Conservation (phyloP, 2,797 vertebrate species). For the Hafferia zeledoni region DNA sequence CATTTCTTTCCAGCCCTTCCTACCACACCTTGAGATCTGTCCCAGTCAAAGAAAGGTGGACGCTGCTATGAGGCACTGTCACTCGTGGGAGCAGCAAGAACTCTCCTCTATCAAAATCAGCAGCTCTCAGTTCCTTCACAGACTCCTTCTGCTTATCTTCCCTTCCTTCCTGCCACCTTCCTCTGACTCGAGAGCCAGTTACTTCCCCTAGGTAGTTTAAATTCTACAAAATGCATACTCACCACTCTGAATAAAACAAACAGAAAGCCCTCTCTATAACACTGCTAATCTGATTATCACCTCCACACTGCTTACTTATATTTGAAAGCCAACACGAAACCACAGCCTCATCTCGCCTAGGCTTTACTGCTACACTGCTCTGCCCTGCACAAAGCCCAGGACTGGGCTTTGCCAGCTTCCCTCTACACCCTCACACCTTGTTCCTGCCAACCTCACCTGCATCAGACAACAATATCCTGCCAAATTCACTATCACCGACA, state of each 20-base stretch:
- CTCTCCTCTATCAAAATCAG: background rate
- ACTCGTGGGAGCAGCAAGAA: background rate
- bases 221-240: background rate
- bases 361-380: background rate
- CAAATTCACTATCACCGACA: background rate
- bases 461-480: background rate
- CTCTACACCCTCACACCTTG: background rate
- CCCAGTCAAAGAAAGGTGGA: background rate
- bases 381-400: background rate
- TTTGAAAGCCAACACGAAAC: background rate
- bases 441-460: background rate
- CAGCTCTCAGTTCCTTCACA: background rate
- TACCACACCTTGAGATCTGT: background rate
- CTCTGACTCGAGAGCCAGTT: background rate
- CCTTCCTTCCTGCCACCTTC: background rate
- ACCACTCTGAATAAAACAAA: background rate
- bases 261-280: background rate
- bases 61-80: background rate
- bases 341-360: background rate
- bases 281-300: background rate
- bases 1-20: background rate
- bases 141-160: background rate
- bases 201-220: background rate
- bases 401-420: background rate
- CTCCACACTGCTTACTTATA: background rate